Evolutionary conservation across 2,113 vertebrate genomes (phyloP).

Genomic region (Climacteris rufus): DNA sequence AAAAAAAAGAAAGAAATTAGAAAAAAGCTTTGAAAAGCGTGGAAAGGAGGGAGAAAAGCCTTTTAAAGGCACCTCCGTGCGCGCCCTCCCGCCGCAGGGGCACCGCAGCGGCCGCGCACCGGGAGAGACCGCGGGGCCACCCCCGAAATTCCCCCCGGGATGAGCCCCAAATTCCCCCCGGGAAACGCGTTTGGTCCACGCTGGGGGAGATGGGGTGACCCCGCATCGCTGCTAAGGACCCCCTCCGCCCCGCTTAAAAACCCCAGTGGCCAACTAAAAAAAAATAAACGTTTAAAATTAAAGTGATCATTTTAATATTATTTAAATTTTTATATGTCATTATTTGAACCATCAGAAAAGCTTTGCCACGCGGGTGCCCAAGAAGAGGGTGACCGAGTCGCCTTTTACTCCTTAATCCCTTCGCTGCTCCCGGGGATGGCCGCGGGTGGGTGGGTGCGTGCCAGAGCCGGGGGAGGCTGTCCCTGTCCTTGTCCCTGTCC

Average conservation of each 20-base stretch:
- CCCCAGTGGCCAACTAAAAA: not conserved
- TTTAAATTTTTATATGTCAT: not conserved
- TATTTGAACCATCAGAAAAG: not conserved
- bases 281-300: not conserved
- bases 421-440: not conserved
- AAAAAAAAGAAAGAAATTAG: not conserved
- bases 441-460: not conserved
- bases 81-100: not conserved
- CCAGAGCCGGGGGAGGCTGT: not conserved
- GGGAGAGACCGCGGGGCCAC: not conserved
- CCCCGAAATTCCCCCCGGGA: not conserved
- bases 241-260: not conserved
- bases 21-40: not conserved
- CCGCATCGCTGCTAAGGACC: not conserved
- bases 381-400: not conserved
- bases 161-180: not conserved
- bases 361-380: not conserved
- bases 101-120: not conserved
- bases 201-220: not conserved
- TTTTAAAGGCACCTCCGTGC: not conserved
- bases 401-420: not conserved
- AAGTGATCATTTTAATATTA: not conserved
- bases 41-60: not conserved
- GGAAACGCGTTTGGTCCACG: not conserved
- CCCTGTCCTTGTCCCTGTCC: not conserved